These are phyloP conservation scores for Deroplatys truncata DNA, from an alignment of 2,888 invertebrate species.

Conservation along the genomic window DNA sequence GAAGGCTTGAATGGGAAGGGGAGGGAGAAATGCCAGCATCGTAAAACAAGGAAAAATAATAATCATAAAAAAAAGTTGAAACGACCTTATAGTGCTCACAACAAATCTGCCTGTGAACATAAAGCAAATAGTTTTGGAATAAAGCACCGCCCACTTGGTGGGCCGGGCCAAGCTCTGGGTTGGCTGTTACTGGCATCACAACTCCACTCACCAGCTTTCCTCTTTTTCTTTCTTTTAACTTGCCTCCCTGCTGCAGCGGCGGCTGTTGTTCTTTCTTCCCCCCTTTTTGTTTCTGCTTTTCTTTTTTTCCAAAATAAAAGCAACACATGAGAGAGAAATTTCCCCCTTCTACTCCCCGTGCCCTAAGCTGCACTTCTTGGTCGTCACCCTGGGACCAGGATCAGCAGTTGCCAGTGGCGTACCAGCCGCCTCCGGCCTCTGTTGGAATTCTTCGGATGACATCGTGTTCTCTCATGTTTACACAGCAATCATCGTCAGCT, in stretches of 20 bases:
- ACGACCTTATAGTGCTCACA: neutral
- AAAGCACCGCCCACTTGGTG: conserved; percentile 5
- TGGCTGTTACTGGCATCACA: neutral
- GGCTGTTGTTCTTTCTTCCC: neutral
- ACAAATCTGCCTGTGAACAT: neutral
- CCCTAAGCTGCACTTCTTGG: neutral
- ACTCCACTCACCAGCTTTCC: neutral
- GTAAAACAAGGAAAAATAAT: neutral
- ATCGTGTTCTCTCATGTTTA: neutral
- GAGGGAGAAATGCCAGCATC: neutral
- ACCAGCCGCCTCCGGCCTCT: neutral
- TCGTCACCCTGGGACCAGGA: neutral
- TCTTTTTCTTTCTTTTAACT: neutral
- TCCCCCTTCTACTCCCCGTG: neutral
- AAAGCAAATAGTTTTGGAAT: conserved; percentile 15
- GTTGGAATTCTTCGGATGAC: too few relatives aligned
- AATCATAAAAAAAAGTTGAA: neutral
- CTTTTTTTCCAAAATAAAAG: conserved; percentile 1
- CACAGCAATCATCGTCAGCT: neutral
- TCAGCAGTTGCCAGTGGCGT: neutral
- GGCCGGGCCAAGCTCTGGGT: conserved; percentile 11
- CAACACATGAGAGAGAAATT: conserved; percentile 1
- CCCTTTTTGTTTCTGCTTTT: neutral
- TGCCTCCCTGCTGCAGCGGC: neutral
- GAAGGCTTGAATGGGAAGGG: neutral